These are phyloP conservation scores for Anodontia alba DNA, from an alignment of 2,888 invertebrate genomes.

Conservation along the genomic window DNA sequence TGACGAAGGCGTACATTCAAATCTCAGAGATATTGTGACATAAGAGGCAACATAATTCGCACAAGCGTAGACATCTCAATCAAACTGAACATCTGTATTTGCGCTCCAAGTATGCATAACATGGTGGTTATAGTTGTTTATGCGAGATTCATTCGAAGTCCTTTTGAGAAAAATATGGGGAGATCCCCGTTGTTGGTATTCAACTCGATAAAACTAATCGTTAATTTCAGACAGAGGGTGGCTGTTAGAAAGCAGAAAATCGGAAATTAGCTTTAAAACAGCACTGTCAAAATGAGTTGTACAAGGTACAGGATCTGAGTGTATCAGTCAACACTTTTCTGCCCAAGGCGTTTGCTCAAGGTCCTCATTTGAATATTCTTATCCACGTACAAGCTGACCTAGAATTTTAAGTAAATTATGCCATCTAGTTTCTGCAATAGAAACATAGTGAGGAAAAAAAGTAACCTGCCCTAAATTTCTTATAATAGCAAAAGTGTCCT, in stretches of 20 bases:
- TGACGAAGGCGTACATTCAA: constrained; percentile 62
- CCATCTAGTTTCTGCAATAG: too few relatives aligned
- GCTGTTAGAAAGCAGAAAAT: constrained; percentile 22
- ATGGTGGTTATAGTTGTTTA: constrained; percentile 42
- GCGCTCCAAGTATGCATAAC: constrained; percentile 46
- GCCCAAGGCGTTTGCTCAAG: too few relatives aligned
- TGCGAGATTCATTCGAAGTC: constrained; percentile 25
- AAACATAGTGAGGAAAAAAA: too few relatives aligned
- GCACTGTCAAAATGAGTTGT: too few relatives aligned
- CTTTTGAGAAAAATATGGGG: constrained; percentile 51
- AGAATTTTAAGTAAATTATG: too few relatives aligned
- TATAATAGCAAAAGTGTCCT: too few relatives aligned
- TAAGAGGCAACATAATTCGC: constrained; percentile 64
- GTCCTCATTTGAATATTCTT: too few relatives aligned
- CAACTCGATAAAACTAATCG: constrained; percentile 57
- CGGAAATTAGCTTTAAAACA: constrained; percentile 26
- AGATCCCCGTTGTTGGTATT: constrained; percentile 50
- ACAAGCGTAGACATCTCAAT: constrained; percentile 62
- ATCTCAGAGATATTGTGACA: constrained; percentile 61
- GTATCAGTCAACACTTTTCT: too few relatives aligned
- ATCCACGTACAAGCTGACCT: too few relatives aligned
- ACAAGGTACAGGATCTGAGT: too few relatives aligned
- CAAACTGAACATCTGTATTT: constrained; percentile 56
- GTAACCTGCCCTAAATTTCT: too few relatives aligned
- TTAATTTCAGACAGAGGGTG: constrained; percentile 47